Conservation (phyloP, 2,888 invertebrate genomes). For the Saturnia pavonia region DNA sequence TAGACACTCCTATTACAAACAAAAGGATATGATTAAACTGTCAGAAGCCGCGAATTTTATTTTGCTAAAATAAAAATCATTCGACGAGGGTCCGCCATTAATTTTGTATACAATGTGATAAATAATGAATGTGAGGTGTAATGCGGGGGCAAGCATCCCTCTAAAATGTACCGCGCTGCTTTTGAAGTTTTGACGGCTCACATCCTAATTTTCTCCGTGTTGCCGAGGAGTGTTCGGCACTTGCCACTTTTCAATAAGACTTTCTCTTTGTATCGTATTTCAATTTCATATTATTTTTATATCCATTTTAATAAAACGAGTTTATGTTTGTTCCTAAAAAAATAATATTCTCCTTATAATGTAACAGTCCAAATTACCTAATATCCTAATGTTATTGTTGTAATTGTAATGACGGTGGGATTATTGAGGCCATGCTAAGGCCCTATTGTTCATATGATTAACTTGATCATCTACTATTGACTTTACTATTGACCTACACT, state of each 20-base stretch:
- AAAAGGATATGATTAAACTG: conserved; percentile 80
- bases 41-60: conserved; percentile 67
- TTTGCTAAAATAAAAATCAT: conserved; percentile 77
- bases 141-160: conserved; percentile 69
- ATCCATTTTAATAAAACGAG: not conserved
- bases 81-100: conserved; percentile 81
- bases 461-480: too few relatives aligned
- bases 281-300: conserved; percentile 52
- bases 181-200: conserved; percentile 79
- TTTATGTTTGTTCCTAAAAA: too few relatives aligned
- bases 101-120: conserved; percentile 80
- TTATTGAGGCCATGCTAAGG: too few relatives aligned
- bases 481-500: too few relatives aligned
- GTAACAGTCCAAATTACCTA: too few relatives aligned
- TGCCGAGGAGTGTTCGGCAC: conserved; percentile 52
- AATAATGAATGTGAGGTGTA: conserved; percentile 79
- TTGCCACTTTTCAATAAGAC: conserved; percentile 70
- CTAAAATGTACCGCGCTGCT: conserved; percentile 67
- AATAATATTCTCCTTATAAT: too few relatives aligned
- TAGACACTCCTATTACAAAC: conserved; percentile 37
- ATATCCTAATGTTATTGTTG: too few relatives aligned
- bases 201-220: conserved; percentile 78
- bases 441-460: too few relatives aligned
- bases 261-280: conserved; percentile 65
- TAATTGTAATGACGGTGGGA: too few relatives aligned